Conservation (phyloP, 2,797 vertebrate species). For the Gobionotothen gibberifrons region DNA sequence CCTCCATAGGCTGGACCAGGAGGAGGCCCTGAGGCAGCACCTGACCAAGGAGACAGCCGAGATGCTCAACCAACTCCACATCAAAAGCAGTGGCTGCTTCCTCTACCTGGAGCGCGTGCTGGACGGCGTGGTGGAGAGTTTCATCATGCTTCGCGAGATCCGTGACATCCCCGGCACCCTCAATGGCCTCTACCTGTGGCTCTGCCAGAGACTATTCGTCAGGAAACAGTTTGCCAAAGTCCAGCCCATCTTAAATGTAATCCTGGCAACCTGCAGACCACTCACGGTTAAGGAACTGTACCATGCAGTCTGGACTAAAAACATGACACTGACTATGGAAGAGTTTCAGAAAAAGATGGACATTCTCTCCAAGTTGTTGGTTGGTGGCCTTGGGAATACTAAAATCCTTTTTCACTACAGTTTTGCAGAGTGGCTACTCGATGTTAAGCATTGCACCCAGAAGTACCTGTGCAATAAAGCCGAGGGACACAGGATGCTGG, state of each 20-base stretch:
- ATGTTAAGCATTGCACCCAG: slow-evolving; percentile 99
- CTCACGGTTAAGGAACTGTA: slow-evolving; percentile 93
- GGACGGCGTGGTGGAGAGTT: slow-evolving; percentile 97
- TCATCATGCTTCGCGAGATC: slow-evolving; percentile 98
- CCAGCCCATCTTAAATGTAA: slow-evolving; percentile 97
- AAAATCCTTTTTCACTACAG: slow-evolving; percentile 99
- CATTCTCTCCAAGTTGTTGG: slow-evolving; percentile 94
- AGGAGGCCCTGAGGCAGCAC: slow-evolving; percentile 96
- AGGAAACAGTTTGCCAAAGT: slow-evolving; percentile 99
- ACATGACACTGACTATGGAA: slow-evolving; percentile 92
- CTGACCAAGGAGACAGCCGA: slow-evolving; percentile 98
- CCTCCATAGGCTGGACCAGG: slow-evolving; percentile 96
- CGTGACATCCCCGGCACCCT: slow-evolving; percentile 98
- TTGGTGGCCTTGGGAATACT: slow-evolving; percentile 91
- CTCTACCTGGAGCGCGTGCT: slow-evolving; percentile 97
- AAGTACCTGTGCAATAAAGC: slow-evolving; percentile 98
- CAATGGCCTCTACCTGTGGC: slow-evolving; percentile 98
- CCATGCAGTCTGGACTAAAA: slow-evolving; percentile 98
- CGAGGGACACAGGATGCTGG: slow-evolving; percentile 97
- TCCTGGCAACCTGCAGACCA: slow-evolving; percentile 94
- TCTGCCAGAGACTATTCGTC: slow-evolving; percentile 98
- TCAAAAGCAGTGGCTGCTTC: slow-evolving; percentile 99
- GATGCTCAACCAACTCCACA: slow-evolving; percentile 99
- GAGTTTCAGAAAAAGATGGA: slow-evolving; percentile 99
- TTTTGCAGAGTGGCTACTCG: slow-evolving; percentile 97